Conservation (phyloP, 2,888 invertebrate genomes). For the Heteromurus nitidus region DNA sequence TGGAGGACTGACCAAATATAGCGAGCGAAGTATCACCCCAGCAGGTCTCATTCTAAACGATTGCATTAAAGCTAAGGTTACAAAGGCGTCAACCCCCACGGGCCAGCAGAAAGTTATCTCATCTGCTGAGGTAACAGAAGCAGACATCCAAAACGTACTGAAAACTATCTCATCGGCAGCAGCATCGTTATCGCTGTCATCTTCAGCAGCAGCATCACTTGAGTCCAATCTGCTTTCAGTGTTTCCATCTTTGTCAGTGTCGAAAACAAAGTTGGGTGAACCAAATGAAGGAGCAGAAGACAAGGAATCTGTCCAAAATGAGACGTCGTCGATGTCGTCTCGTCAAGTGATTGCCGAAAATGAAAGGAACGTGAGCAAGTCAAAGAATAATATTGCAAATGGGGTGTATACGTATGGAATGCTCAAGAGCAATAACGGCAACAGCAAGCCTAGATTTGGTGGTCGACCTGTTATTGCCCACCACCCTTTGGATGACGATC, state of each 20-base stretch:
- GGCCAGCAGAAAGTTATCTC: constrained; percentile 42
- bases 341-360: constrained; percentile 57
- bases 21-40: constrained; percentile 26
- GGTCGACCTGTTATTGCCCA: constrained; percentile 63
- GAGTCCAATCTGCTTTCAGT: constrained; percentile 50
- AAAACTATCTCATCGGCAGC: constrained; percentile 21
- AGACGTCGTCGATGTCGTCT: constrained; percentile 28
- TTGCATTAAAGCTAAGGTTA: constrained; percentile 57
- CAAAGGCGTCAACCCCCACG: constrained; percentile 54
- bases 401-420: constrained; percentile 37
- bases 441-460: constrained; percentile 56
- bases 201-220: constrained; percentile 18
- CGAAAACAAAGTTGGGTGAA: constrained; percentile 59
- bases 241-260: constrained; percentile 60
- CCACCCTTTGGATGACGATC: constrained; percentile 39
- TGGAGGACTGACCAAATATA: constrained; percentile 41
- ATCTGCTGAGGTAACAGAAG: constrained; percentile 22
- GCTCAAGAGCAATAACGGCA: constrained; percentile 42
- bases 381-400: constrained; percentile 33
- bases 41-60: constrained; percentile 31
- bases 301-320: constrained; percentile 43
- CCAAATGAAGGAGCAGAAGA: constrained; percentile 36
- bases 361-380: constrained; percentile 59
- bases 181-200: constrained; percentile 4
- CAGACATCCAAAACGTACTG: neutral